Evolutionary conservation across 2,113 vertebrate genomes (phyloP), one percentile per base, ranked within the genome.

Genomic region (Tamias sibiricus): DNA sequence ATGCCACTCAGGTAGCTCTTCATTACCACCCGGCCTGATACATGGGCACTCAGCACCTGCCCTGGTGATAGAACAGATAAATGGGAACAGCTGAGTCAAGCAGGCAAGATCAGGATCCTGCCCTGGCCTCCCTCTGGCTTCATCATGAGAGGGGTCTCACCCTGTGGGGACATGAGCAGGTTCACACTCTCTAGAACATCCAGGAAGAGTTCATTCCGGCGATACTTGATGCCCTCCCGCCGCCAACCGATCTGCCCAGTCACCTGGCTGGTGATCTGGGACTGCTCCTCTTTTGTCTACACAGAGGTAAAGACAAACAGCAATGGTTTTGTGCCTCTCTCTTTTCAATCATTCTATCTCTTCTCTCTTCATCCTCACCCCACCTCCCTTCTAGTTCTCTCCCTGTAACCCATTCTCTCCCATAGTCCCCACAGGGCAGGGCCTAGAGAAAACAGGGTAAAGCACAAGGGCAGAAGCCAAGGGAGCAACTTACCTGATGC

Each of bases 171-270:
- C 99, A 99, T 99, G 75, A 99, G 99, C 97, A 99, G 99, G 98
- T 99, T 99, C 93, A 99, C 99, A 1, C 99, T 99, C 98, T 99
- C 99, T 97, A 99, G 98, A 26, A 99, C 99, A 64, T 99, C 99
- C 97, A 99, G 98, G 97, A 99, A 99, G 77, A 99, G 99, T 94
- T 99, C 99, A 20, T 99, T 99, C 92, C 99, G 99, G 87, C 99
- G 99, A 95, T 99, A 99, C 92, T 99, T 99, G 99, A 99, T 99
- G 96, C 99, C 99, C 97, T 99, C 99, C 1, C 99, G 99, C 86
- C 99, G 99, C 99, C 99, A 99, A 96, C 99, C 99, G 37, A 99
- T 99, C 98, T 99, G 99, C n/a, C 99, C 99, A 0, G 99, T 99
- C 98, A 99, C 99, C 98, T 99, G 99, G 98, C 99, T 99, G 92